Base-by-base conservation (phyloP, 2,888 invertebrate genomes). In the Phania funesta region DNA sequence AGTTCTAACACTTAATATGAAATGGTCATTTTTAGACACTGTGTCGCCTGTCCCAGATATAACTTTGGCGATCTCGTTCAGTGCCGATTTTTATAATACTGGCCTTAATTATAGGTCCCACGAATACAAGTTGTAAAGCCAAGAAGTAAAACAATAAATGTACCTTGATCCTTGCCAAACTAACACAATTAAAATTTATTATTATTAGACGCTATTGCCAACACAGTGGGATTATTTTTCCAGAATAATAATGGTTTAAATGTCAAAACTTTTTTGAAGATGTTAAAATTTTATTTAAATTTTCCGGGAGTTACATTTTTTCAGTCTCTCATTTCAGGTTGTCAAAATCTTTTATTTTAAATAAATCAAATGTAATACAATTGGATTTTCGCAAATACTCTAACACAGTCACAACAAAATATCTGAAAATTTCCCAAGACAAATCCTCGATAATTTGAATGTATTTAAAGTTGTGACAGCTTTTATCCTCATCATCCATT, bases 301-400 rank as follows among this genome's bases (percentile, higher is more conserved):
- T 22, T 29, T 41, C 4, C 0, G n/a, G 3, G 18, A 64, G 41
- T n/a, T 52, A 44, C 8, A 38, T 65, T 58, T 58, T 26, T 22
- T 13, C 38, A 56, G 56, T 26, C 32, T 70, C 56, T 64, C 70
- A 58, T 32, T 58, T 35, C 26, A 65, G 50, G 65, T 77, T 68
- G 56, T 70, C 18, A 32, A 65, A 74, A 80, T 71, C 75, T 80
- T 80, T 75, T 76, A 48, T 70, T 65, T 76, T 70, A 71, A 80
- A 80, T 76, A 80, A 80, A 76, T 80, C 71, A 76, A 65, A 80
- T 54, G 16, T 16, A 65, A 65, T n/a, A n/a, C n/a, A n/a, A 64
- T 13, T 71, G 75, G 64, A 38, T 54, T 73, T 56, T 35, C 5
- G 16, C 18, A 78, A 50, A 54, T 7, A 38, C 16, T 48, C 16